phyloP scores from a whole-genome alignment of 2,888 invertebrate species.

The Boloria euphrosyne region DNA sequence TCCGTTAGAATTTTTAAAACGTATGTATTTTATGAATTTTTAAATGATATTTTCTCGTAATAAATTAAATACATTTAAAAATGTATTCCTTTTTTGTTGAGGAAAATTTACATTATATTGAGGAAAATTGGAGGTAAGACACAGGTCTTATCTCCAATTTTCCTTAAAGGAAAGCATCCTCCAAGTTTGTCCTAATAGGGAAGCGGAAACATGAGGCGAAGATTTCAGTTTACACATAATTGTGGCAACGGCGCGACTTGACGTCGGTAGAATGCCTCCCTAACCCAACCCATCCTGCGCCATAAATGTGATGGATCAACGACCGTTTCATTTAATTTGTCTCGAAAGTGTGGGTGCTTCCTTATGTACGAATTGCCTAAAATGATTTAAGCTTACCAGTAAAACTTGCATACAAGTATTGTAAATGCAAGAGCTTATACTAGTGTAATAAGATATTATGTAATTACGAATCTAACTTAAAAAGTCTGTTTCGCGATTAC shows the following conservation, averaged over 20 bases:
- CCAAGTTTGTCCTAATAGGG: not conserved
- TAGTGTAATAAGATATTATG: no score
- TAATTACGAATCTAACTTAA: no score
- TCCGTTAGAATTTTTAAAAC: no score
- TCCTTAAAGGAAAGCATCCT: no score
- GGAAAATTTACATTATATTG: not conserved
- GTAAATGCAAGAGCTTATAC: no score
- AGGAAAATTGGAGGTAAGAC: not conserved
- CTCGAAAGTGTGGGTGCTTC: not conserved
- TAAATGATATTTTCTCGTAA: no score
- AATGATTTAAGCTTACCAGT: no score
- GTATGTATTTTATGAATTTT: no score
- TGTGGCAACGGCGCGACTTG: constrained; percentile 7
- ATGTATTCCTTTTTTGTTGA: not conserved
- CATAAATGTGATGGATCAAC: constrained; percentile 7
- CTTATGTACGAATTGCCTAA: not conserved
- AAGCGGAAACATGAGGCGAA: constrained; percentile 12
- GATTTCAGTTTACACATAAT: constrained; percentile 17
- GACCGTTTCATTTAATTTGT: constrained; percentile 2
- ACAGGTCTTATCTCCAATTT: no score
- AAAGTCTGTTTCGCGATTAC: no score
- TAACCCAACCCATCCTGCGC: constrained; percentile 3
- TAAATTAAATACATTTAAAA: no score
- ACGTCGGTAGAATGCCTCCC: constrained; percentile 6
- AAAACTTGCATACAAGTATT: no score